Conservation (phyloP, 2,113 vertebrate species). For the Leptosomus discolor region DNA sequence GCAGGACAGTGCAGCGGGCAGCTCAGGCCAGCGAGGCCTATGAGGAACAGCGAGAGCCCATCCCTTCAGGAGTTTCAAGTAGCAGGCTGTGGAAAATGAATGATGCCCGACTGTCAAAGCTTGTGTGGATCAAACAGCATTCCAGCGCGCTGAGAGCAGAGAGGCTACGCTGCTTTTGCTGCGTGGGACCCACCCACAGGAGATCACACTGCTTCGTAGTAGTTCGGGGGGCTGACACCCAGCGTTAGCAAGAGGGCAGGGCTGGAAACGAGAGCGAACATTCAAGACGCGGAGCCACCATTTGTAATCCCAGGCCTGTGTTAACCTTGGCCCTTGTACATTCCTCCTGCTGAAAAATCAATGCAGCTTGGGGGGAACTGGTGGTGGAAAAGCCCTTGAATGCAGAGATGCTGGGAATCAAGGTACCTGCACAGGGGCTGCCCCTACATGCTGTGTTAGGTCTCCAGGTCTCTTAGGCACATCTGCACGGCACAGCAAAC, state of each 20-base stretch:
- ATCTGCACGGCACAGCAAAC: not conserved
- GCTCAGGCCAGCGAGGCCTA: not conserved
- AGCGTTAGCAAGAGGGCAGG: not conserved
- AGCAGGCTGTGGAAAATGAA: not conserved
- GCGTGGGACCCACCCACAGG: not conserved
- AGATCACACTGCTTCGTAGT: rapidly evolving
- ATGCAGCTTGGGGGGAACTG: not conserved
- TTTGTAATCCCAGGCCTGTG: not conserved
- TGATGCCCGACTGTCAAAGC: not conserved
- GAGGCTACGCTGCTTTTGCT: not conserved
- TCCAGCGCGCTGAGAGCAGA: not conserved
- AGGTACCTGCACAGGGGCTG: not conserved
- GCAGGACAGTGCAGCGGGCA: not conserved
- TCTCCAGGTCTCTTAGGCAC: not conserved
- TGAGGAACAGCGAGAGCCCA: not conserved
- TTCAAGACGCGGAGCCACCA: not conserved
- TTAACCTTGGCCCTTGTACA: not conserved
- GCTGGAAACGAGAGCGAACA: not conserved
- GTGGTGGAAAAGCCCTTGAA: not conserved
- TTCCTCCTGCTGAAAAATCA: not conserved
- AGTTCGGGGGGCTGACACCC: not conserved
- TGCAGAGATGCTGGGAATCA: not conserved
- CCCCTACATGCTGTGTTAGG: not conserved
- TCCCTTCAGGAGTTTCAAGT: not conserved
- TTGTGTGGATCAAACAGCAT: not conserved